Base-by-base conservation (phyloP, 2,888 invertebrate genomes). In the Xylocampa areola region DNA sequence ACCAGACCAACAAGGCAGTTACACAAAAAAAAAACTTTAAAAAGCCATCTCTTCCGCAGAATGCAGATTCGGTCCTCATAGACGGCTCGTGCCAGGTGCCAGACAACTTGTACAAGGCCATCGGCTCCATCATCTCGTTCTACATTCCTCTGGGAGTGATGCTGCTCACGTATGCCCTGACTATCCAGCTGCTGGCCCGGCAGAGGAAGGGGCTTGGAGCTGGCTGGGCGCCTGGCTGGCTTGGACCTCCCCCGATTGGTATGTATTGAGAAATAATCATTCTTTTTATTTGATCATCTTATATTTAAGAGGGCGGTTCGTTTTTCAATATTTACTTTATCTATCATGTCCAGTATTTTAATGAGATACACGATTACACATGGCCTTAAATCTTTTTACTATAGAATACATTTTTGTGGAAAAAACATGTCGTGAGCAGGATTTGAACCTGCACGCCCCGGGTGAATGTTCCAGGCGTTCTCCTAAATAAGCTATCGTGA, bases 101-200 rank as follows among this genome's bases (percentile, higher is more conserved):
- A 1, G 97, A 98, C 37, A 66, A 66, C 37, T 39, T 70, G 5
- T 98, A 97, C 94, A 97, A 98, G 89, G 95, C 98, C 55, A 98
- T 98, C 76, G 99, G 99, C 29, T 98, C 98, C 50, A 97, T 98
- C 79, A 96, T 98, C 77, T 98, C 98, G 75, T 99, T 99, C 94
- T 98, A 99, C 94, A 98, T 99, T 66, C 99, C 99, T 0, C 94
- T 99, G 68, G 95, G 96, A 35, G 98, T 99, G 72, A 99, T 99
- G 99, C 95, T 98, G 82, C 94, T 98, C 59, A 98, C 98, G n/a
- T 99, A 99, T 84, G 97, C 97, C 4, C 94, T 98, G 74, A 99
- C 99, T 0, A 97, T 99, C 13, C 95, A 97, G 54, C 94, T 99
- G 21, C 92, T 99, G 80, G 98, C 98, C 30, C 94, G 96, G 60